These are phyloP conservation scores for Hyppa rectilinea DNA, from an alignment of 2,888 invertebrate species.

Conservation along the genomic window DNA sequence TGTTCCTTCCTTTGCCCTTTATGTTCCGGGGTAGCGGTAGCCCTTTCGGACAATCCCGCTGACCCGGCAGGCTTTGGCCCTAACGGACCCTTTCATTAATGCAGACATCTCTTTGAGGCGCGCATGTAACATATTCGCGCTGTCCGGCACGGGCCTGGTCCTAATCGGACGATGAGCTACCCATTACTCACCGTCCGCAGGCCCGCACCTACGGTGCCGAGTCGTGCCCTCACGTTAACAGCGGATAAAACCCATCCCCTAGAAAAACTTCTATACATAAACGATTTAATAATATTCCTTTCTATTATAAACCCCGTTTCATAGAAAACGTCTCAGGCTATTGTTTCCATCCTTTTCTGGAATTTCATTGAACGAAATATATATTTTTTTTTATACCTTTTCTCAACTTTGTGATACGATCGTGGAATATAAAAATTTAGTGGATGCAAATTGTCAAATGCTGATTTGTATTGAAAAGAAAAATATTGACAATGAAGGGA, in stretches of 20 bases:
- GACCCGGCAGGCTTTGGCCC: no score
- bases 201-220: no score
- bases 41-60: no score
- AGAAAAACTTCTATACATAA: constrained; percentile 19
- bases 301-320: constrained; percentile 42
- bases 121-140: no score
- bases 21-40: no score
- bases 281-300: constrained; percentile 21
- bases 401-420: constrained; percentile 21
- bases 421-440: constrained; percentile 52
- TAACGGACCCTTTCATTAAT: no score
- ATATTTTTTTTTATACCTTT: constrained; percentile 7
- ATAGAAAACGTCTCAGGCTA: constrained; percentile 30
- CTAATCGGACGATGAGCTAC: no score
- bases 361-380: constrained; percentile 25
- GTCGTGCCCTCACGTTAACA: constrained; percentile 14
- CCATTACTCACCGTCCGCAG: no score
- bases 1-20: no score
- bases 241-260: constrained; percentile 17
- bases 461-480: constrained; percentile 56
- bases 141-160: no score
- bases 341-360: constrained; percentile 24
- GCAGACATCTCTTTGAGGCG: no score
- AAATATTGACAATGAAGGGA: constrained; percentile 44
- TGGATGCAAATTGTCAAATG: constrained; percentile 39